Evolutionary conservation across 2,113 vertebrate species (phyloP).

Genomic region (Vireo altiloquus): DNA sequence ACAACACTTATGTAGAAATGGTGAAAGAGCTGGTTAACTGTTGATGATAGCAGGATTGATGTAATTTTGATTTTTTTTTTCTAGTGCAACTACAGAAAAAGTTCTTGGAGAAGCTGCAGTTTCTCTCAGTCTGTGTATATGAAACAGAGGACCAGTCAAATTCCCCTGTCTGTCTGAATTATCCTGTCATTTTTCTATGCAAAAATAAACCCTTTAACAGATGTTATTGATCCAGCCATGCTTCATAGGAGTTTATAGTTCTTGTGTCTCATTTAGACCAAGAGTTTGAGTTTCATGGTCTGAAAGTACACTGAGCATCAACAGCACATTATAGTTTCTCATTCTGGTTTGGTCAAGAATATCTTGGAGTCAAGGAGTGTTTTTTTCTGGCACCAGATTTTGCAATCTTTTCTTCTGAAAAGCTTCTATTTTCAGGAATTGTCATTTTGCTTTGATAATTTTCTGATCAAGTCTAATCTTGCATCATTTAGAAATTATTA

Average conservation of each 20-base stretch:
- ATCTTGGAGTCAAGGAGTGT: accelerated
- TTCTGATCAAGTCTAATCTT: neutral
- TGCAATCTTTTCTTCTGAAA: neutral
- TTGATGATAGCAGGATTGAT: neutral
- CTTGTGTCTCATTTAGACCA: neutral
- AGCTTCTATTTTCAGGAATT: neutral
- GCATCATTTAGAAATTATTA: neutral
- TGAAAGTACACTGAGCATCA: neutral
- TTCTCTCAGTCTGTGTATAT: neutral
- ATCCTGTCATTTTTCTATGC: neutral
- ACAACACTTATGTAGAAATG: neutral
- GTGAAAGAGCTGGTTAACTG: neutral
- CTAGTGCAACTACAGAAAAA: neutral
- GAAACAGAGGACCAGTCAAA: neutral
- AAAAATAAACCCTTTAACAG: neutral
- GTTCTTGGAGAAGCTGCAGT: neutral
- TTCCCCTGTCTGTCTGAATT: neutral
- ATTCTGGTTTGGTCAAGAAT: neutral
- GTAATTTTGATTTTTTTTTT: neutral
- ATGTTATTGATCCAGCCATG: neutral
- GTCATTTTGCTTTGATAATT: neutral
- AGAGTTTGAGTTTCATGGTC: neutral
- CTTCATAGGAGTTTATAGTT: neutral
- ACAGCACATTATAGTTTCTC: neutral
- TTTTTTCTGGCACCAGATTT: neutral